phyloP scores from a whole-genome alignment of 2,888 invertebrate species.

The Lymantria dispar region DNA sequence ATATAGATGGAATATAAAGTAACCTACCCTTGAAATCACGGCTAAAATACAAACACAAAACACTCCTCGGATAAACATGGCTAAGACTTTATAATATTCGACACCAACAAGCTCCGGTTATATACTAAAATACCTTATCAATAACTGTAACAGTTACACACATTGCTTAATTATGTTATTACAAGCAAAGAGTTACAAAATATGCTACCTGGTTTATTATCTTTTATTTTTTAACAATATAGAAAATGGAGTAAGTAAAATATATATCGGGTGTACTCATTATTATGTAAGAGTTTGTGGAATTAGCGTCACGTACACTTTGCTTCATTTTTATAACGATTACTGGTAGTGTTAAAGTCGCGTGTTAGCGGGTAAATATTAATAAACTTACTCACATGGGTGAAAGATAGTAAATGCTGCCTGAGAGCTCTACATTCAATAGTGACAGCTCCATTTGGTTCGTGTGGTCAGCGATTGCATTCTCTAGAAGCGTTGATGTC shows the following conservation, averaged over 20 bases:
- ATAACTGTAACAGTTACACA: conserved; percentile 14
- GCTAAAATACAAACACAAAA: conserved; percentile 21
- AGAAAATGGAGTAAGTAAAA: neutral
- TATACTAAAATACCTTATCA: conserved; percentile 27
- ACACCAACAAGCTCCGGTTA: conserved; percentile 6
- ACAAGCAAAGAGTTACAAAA: conserved; percentile 17
- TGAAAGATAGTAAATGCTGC: too few species aligned
- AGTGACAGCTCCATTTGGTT: too few species aligned
- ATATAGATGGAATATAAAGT: neutral
- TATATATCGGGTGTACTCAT: neutral
- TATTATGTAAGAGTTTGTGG: neutral
- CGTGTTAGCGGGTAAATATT: too few species aligned
- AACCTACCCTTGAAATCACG: conserved; percentile 17
- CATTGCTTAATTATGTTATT: conserved; percentile 16
- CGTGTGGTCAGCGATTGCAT: too few species aligned
- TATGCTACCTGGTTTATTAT: neutral
- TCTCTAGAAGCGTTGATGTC: too few species aligned
- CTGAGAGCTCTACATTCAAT: too few species aligned
- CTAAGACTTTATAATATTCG: neutral
- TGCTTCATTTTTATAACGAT: neutral
- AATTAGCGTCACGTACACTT: neutral
- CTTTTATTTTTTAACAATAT: neutral
- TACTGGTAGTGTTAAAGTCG: too few species aligned
- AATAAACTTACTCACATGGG: too few species aligned
- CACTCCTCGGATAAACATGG: conserved; percentile 20